Base-by-base conservation (phyloP, 2,888 invertebrate species). In the Teinopalpus imperialis region DNA sequence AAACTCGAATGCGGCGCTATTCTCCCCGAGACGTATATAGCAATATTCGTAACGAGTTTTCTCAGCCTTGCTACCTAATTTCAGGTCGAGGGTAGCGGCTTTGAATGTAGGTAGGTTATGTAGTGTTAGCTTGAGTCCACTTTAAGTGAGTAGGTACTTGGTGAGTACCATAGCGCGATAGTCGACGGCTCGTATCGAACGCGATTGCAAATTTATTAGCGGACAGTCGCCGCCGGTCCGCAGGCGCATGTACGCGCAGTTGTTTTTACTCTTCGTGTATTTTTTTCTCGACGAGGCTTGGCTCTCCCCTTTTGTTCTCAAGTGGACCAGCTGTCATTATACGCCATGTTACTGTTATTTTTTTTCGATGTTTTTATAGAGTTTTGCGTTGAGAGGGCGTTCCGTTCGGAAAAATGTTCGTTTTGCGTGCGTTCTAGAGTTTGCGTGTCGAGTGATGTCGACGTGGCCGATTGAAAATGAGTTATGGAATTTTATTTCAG, bases 271-370 rank as follows among this genome's bases (percentile, higher is more conserved):
- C 82, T 78, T 79, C 72, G 74, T 78, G 73, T 86, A 85, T 86
- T 88, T 87, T 83, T 88, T 87, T 80, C 87, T 83, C 87, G 73
- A 74, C 83, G 83, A 79, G 82, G 66, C 85, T 80, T 80, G 61
- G 76, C 83, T 85, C 81, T 81, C 88, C 86, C 82, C 88, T 81
- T 87, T 88, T 89, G 88, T 89, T 88, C 86, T 88, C 88, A 89
- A 89, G 89, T 89, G 89, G 88, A 87, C 89, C 89, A 89, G 89
- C 89, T 89, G 89, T 89, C 89, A 89, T 89, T 89, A 89, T 89
- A 85, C 88, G 88, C 88, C 82, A 89, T 89, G 89, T 86, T 86
- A 87, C 87, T 82, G 87, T 89, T 82, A 75, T 82, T 85, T 87
- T 61, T 85, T 87, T 87, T 88, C 76, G 83, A 80, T 77, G 81